A percentile compares a stretch with the other conserved stretches of the same genome.
These are phyloP conservation scores for Drosophila acutilabella DNA, from an alignment of 2,888 invertebrate genomes.

Conservation along the genomic window DNA sequence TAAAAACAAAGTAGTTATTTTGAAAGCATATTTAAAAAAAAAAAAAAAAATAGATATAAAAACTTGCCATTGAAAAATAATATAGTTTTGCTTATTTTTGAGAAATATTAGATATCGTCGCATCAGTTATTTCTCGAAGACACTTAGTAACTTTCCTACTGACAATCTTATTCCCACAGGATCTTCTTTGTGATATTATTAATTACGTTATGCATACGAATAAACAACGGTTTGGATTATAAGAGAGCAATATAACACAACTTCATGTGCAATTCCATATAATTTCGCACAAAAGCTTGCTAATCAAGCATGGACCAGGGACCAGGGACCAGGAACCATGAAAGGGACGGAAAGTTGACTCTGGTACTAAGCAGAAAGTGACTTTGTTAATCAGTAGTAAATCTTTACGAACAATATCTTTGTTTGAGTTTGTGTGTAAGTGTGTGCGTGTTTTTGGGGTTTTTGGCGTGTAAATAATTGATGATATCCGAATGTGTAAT, in stretches of 20 bases:
- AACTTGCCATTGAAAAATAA: too few species aligned
- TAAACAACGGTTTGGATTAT: neutral
- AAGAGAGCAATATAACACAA: neutral
- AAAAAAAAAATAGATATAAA: too few species aligned
- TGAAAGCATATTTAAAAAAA: too few species aligned
- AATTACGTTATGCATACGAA: constrained; percentile 1
- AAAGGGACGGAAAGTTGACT: constrained; percentile 2
- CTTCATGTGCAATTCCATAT: neutral
- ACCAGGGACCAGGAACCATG: neutral
- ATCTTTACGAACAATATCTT: constrained; percentile 3
- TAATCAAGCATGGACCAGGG: constrained; percentile 4
- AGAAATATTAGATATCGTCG: too few species aligned
- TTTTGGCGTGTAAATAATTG: constrained; percentile 47
- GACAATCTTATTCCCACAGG: constrained; percentile 1
- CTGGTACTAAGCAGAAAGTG: constrained; percentile 5
- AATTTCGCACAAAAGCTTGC: constrained; percentile 2
- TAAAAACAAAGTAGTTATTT: too few species aligned
- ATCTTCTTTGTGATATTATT: constrained; percentile 3
- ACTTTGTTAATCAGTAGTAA: constrained; percentile 22
- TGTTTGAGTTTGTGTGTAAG: constrained; percentile 10
- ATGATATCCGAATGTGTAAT: constrained; percentile 38
- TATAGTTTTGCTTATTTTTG: too few species aligned
- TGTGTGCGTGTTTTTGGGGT: constrained; percentile 7
- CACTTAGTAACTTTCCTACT: neutral
- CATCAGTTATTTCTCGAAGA: neutral